Conservation (phyloP, 2,888 invertebrate species). For the Drosophila infuscata region DNA sequence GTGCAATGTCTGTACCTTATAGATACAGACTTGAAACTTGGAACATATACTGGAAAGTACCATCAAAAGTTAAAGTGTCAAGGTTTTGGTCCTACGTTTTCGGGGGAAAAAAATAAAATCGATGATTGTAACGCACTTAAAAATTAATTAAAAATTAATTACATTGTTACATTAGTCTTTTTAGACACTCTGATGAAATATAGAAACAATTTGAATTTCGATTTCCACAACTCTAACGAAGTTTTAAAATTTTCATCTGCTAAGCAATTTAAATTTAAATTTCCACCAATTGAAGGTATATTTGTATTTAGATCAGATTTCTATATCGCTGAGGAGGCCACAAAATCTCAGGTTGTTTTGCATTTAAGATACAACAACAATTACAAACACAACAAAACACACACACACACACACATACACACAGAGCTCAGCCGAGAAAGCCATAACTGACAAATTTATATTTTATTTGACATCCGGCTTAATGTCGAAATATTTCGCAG, state of each 20-base stretch:
- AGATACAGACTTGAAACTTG: too few relatives aligned
- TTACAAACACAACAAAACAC: conserved; percentile 8
- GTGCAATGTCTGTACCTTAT: too few relatives aligned
- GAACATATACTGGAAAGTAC: too few relatives aligned
- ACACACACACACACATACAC: background rate
- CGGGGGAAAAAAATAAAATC: too few relatives aligned
- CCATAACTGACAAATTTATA: conserved; percentile 82
- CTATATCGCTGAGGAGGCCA: background rate
- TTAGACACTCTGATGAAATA: background rate
- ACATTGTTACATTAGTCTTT: background rate
- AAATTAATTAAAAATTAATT: too few relatives aligned
- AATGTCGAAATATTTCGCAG: conserved; percentile 64
- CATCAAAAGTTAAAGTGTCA: too few relatives aligned
- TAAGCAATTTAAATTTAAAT: background rate
- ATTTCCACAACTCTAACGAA: background rate
- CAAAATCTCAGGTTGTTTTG: conserved; percentile 11
- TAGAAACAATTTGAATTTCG: background rate
- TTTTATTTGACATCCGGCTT: conserved; percentile 79
- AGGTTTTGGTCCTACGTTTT: too few relatives aligned
- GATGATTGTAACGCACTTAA: too few relatives aligned
- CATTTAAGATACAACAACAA: conserved; percentile 42
- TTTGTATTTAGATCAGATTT: background rate
- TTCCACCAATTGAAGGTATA: background rate
- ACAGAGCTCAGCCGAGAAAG: conserved; percentile 40
- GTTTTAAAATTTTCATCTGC: background rate